phyloP scores from a whole-genome alignment of 2,888 invertebrate species.

The Pocota personata region DNA sequence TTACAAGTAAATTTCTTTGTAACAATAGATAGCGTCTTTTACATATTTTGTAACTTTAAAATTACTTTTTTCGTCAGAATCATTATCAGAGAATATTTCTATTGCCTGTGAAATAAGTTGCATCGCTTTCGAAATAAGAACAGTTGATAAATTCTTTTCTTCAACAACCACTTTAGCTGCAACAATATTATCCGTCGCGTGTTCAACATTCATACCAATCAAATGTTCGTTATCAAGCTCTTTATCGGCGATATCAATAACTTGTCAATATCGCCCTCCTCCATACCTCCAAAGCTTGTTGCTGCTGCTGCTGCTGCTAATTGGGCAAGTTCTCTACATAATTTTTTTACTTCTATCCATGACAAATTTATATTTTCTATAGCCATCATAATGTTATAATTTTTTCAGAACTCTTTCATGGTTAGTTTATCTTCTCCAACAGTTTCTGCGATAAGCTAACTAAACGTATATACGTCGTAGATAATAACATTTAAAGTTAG shows the following conservation, averaged over 20 bases:
- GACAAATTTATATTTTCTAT: conserved; percentile 45
- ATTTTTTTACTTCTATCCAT: conserved; percentile 34
- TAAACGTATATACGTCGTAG: conserved; percentile 37
- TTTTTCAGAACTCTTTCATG: no score
- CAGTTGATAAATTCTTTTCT: not conserved
- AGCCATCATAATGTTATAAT: no score
- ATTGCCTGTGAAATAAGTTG: no score
- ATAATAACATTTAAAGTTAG: conserved; percentile 5
- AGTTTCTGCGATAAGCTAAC: conserved; percentile 23
- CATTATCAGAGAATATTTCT: no score
- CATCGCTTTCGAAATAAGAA: not conserved
- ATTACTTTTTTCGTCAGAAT: no score
- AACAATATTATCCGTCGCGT: no score
- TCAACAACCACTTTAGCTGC: not conserved
- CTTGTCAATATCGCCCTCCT: not conserved
- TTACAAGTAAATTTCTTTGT: no score
- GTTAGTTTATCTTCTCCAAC: conserved; percentile 48
- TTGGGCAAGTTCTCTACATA: conserved; percentile 46
- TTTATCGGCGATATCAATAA: not conserved
- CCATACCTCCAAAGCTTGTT: conserved; percentile 2
- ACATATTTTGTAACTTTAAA: no score
- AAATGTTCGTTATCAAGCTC: not conserved
- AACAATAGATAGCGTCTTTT: no score
- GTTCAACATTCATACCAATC: no score
- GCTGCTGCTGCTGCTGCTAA: conserved; percentile 44